phyloP scores from a whole-genome alignment of 2,888 invertebrate genomes.

The Drosophila cognata region DNA sequence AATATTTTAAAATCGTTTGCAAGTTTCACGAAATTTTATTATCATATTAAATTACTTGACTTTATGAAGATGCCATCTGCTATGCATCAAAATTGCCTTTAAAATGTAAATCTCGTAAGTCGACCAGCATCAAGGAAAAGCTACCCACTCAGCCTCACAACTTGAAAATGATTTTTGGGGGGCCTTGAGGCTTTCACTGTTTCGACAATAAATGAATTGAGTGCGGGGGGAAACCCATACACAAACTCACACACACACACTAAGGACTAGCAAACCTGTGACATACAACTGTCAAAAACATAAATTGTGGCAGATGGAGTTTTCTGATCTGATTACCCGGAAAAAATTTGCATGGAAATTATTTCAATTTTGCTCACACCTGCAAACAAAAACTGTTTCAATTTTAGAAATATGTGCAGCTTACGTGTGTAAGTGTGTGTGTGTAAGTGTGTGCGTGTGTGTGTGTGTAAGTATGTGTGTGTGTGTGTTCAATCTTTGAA shows the following conservation, averaged over 20 bases:
- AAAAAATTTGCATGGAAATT: slow-evolving; percentile 74
- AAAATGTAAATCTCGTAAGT: neutral
- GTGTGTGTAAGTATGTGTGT: slow-evolving; percentile 15
- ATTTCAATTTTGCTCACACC: slow-evolving; percentile 58
- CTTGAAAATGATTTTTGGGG: slow-evolving; percentile 15
- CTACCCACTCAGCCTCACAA: slow-evolving; percentile 11
- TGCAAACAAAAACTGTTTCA: slow-evolving; percentile 64
- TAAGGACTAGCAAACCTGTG: slow-evolving; percentile 24
- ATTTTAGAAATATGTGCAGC: slow-evolving; percentile 56
- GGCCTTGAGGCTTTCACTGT: slow-evolving; percentile 26
- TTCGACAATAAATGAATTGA: neutral
- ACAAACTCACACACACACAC: neutral
- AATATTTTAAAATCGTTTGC: neutral
- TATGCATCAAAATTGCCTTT: neutral
- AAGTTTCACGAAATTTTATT: neutral
- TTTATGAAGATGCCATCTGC: neutral
- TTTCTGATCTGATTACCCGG: slow-evolving; percentile 66
- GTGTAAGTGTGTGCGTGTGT: neutral
- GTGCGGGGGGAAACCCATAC: neutral
- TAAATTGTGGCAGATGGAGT: slow-evolving; percentile 42
- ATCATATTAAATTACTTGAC: neutral
- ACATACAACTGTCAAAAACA: slow-evolving; percentile 67
- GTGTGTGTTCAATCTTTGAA: slow-evolving; percentile 17
- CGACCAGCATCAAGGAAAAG: neutral
- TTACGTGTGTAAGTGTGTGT: slow-evolving; percentile 17